Percentiles rank a stretch among this genome's conserved stretches.
phyloP scores from a whole-genome alignment of 2,113 vertebrate genomes.

The Centropus unirufus region DNA sequence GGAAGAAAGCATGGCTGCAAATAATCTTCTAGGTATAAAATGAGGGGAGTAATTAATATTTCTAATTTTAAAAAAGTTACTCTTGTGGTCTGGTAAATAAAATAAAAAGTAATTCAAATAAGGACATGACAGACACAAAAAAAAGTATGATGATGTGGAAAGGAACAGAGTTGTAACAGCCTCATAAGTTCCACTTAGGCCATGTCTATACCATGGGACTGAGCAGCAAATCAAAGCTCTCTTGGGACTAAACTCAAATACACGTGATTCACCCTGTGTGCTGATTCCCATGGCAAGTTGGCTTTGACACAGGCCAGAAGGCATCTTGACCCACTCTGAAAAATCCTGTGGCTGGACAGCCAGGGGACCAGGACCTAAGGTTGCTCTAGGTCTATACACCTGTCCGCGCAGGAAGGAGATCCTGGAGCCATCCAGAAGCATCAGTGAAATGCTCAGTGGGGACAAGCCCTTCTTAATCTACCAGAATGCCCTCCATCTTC shows the following conservation, averaged over 20 bases:
- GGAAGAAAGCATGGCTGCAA: not conserved
- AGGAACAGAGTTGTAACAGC: not conserved
- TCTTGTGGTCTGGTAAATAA: not conserved
- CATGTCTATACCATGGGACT: not conserved
- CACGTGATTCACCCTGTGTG: not conserved
- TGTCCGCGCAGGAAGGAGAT: not conserved
- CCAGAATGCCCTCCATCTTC: not conserved
- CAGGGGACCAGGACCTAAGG: not conserved
- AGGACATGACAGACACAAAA: not conserved
- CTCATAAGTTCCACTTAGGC: not conserved
- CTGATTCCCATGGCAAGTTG: not conserved
- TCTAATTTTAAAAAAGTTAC: not conserved
- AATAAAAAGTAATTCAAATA: not conserved
- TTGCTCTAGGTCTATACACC: not conserved
- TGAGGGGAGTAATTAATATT: not conserved
- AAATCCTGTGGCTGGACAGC: not conserved
- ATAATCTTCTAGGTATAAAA: not conserved
- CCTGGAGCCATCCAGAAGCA: not conserved
- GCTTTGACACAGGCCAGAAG: not conserved
- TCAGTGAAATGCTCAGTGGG: fast-evolving
- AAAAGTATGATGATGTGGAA: not conserved
- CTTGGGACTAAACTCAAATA: not conserved
- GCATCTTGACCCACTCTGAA: not conserved
- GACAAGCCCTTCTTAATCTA: not conserved
- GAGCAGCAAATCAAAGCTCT: not conserved